phyloP scores from a whole-genome alignment of 2,113 vertebrate genomes.

The Etheostoma cragini region DNA sequence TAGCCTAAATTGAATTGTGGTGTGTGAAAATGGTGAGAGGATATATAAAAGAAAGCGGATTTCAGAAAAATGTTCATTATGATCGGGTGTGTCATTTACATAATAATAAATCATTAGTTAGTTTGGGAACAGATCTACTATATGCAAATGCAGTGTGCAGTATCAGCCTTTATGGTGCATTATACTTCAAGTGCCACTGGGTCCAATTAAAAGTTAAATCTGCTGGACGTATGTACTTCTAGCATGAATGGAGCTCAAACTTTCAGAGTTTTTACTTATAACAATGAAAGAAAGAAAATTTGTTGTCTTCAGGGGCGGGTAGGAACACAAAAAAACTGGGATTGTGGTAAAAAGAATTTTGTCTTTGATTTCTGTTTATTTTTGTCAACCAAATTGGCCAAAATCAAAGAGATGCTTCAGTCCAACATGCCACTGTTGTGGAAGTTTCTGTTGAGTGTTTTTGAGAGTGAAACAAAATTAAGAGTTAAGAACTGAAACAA shows the following conservation, averaged over 20 bases:
- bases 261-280: not conserved
- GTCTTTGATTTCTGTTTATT: not conserved
- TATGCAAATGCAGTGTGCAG: not conserved
- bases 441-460: no score
- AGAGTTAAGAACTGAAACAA: no score
- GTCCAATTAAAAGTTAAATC: conserved; percentile 30
- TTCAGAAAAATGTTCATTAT: not conserved
- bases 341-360: not conserved
- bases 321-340: not conserved
- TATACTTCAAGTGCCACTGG: not conserved
- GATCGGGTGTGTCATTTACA: not conserved
- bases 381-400: not conserved
- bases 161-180: conserved; percentile 5
- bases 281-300: not conserved
- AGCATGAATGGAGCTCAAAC: not conserved
- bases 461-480: no score
- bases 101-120: not conserved
- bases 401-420: conserved; percentile 1
- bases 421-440: not conserved
- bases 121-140: not conserved
- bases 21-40: not conserved
- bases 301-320: not conserved
- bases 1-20: not conserved
- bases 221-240: not conserved
- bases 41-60: not conserved